Conservation (phyloP, 2,888 invertebrate genomes). For the Myopa tessellatipennis region DNA sequence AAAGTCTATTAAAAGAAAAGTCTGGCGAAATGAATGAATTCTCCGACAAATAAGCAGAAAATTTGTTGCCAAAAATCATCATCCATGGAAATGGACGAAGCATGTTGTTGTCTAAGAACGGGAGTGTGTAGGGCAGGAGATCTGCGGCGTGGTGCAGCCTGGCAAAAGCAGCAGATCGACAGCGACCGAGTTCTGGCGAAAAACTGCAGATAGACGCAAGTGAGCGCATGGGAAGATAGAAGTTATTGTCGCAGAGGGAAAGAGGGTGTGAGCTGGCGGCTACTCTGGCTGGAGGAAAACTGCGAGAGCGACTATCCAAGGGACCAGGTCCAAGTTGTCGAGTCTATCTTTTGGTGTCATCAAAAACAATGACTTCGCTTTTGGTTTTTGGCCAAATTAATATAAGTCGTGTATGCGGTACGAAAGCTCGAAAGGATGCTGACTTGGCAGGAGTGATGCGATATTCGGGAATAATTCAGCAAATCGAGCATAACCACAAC, state of each 20-base stretch:
- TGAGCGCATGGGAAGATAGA: neutral
- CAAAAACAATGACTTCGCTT: constrained; percentile 55
- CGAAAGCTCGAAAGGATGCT: constrained; percentile 15
- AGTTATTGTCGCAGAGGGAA: neutral
- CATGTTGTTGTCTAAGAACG: constrained; percentile 11
- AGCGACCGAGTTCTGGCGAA: neutral
- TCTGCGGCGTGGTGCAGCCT: neutral
- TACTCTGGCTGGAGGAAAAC: neutral
- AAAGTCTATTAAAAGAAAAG: constrained; percentile 29
- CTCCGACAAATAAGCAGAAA: constrained; percentile 36
- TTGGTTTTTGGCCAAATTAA: constrained; percentile 55
- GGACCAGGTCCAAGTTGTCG: constrained; percentile 19
- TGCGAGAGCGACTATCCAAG: neutral
- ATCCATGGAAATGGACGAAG: constrained; percentile 34
- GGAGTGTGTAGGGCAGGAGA: neutral
- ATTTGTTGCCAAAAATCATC: constrained; percentile 38
- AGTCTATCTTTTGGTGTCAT: constrained; percentile 56
- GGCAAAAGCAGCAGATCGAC: neutral
- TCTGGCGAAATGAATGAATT: constrained; percentile 32
- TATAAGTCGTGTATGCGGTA: constrained; percentile 46
- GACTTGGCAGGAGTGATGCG: constrained; percentile 32
- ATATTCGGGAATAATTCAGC: constrained; percentile 3
- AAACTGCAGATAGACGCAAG: neutral
- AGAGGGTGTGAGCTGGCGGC: neutral
- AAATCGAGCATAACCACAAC: neutral